Percentiles rank a stretch among this genome's conserved stretches.
phyloP scores from a whole-genome alignment of 2,113 vertebrate genomes.

The Cricetomys ansorgei region DNA sequence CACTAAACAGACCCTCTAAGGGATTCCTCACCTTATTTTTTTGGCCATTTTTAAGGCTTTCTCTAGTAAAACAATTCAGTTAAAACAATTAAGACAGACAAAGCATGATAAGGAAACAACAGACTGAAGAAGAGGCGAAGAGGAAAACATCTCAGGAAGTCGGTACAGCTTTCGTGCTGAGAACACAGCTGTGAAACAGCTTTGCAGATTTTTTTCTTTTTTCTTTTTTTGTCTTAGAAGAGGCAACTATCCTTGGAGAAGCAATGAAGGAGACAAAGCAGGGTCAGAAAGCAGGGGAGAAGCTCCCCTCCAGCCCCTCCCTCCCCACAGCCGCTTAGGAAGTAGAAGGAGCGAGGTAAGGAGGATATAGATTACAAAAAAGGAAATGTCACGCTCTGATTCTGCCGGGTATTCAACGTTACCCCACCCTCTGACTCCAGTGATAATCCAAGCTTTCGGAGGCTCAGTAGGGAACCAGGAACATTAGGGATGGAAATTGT shows the following conservation, averaged over 20 bases:
- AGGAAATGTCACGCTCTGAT: not conserved
- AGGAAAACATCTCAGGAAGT: not conserved
- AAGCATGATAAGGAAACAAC: not conserved
- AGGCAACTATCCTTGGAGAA: not conserved
- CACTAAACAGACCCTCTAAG: not conserved
- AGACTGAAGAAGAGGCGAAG: constrained; percentile 13
- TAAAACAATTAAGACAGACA: not conserved
- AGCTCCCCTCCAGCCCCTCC: constrained; percentile 1
- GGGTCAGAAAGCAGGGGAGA: constrained; percentile 38
- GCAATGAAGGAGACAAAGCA: not conserved
- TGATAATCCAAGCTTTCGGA: not conserved
- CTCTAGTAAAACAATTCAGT: constrained; percentile 1
- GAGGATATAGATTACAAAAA: not conserved
- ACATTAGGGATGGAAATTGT: not conserved
- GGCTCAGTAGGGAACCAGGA: not conserved
- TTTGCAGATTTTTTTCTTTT: constrained; percentile 1
- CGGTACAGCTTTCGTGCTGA: not conserved
- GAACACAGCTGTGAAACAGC: not conserved
- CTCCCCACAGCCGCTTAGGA: constrained; percentile 2
- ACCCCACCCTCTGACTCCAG: not conserved
- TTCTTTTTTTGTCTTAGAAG: not conserved
- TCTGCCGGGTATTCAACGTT: not conserved
- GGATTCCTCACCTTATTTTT: constrained; percentile 63
- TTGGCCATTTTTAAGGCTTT: constrained; percentile 66
- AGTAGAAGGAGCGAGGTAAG: constrained; percentile 15